Percentiles rank a stretch among this genome's conserved stretches.
Conservation (phyloP, 2,888 invertebrate genomes). For the Tolmerus cingulatus region DNA sequence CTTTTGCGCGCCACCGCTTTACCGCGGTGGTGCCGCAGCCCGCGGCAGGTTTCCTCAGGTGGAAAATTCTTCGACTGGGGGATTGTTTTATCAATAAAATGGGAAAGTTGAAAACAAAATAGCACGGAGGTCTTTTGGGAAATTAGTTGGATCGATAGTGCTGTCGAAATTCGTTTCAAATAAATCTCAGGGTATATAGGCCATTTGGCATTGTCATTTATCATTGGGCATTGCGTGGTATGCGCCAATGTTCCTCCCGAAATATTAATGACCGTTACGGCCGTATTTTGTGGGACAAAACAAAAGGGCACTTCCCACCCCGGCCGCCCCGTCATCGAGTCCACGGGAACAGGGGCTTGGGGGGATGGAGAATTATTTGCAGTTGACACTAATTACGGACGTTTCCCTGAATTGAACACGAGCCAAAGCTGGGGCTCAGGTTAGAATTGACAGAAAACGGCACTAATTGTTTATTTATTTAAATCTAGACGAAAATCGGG, state of each 20-base stretch:
- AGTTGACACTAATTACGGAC: not conserved
- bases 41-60: slow-evolving; percentile 11
- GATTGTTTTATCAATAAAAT: slow-evolving; percentile 49
- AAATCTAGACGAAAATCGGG: not conserved
- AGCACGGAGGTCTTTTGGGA: slow-evolving; percentile 33
- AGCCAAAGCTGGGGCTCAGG: not conserved
- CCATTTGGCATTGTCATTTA: slow-evolving; percentile 24
- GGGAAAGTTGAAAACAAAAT: slow-evolving; percentile 23
- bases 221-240: slow-evolving; percentile 32
- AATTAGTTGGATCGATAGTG: slow-evolving; percentile 48
- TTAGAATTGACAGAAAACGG: not conserved
- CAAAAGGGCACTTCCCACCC: not conserved
- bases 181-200: slow-evolving; percentile 34
- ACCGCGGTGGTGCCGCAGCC: not conserved
- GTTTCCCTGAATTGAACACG: not conserved
- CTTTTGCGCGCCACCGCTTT: not conserved
- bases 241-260: not conserved
- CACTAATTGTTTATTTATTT: not conserved
- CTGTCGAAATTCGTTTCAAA: slow-evolving; percentile 33
- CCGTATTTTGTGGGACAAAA: not conserved
- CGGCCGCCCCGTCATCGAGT: not conserved
- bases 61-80: slow-evolving; percentile 33
- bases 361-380: not conserved
- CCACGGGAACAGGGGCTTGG: not conserved
- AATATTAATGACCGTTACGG: slow-evolving; percentile 35